Conservation (phyloP, 2,888 invertebrate species). For the Drosophila kanekoi region DNA sequence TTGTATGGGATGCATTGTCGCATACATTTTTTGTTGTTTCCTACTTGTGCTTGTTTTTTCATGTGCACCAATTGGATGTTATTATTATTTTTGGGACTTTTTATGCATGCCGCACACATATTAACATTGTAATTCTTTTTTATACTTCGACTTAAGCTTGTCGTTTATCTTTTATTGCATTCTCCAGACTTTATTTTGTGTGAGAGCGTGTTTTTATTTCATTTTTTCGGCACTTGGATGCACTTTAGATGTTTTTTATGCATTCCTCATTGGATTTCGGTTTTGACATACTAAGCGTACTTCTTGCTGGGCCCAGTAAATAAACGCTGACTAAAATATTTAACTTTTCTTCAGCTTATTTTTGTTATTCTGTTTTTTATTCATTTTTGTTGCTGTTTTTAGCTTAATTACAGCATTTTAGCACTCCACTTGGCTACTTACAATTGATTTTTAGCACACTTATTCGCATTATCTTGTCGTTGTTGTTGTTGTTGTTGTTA, state of each 20-base stretch:
- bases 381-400: conserved; percentile 8
- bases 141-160: conserved; percentile 12
- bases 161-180: conserved; percentile 34
- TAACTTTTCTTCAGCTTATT: conserved; percentile 6
- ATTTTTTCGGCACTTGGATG: conserved; percentile 25
- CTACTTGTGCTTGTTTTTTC: conserved; percentile 6
- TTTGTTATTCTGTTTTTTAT: background rate
- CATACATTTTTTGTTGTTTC: conserved; percentile 16
- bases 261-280: conserved; percentile 35
- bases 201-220: conserved; percentile 6
- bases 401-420: conserved; percentile 18
- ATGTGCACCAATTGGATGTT: conserved; percentile 18
- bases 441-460: conserved; percentile 79
- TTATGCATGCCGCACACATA: background rate
- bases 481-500: conserved; percentile 18
- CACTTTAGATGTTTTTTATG: conserved; percentile 20
- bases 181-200: conserved; percentile 23
- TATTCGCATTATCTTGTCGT: conserved; percentile 23
- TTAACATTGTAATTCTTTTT: conserved; percentile 12
- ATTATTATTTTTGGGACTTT: conserved; percentile 24
- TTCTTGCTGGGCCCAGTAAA: conserved; percentile 13
- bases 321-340: conserved; percentile 42
- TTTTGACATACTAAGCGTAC: conserved; percentile 59
- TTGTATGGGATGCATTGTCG: conserved; percentile 5
- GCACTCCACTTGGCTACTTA: conserved; percentile 56